Evolutionary conservation across 2,113 vertebrate genomes (phyloP).

Genomic region (Dasyornis broadbenti): DNA sequence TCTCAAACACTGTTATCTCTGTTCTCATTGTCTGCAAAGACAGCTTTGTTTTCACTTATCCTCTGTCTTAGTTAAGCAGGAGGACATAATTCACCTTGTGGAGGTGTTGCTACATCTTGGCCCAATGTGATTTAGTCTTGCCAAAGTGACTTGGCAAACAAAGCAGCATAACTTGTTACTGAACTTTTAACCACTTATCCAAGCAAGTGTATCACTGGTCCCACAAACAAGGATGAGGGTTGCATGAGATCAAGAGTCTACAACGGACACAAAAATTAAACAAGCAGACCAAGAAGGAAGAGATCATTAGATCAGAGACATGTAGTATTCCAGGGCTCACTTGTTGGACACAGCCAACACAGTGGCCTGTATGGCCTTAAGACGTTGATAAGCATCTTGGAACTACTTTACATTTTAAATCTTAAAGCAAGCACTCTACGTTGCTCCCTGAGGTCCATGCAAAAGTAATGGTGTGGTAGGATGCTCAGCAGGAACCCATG

Average conservation of each 20-base stretch:
- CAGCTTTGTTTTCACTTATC: neutral
- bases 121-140: neutral
- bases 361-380: neutral
- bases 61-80: neutral
- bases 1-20: neutral
- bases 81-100: neutral
- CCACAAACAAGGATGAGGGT: neutral
- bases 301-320: neutral
- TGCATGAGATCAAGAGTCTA: neutral
- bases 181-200: neutral
- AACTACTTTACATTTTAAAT: neutral
- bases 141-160: neutral
- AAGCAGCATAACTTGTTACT: neutral
- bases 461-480: neutral
- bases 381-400: neutral
- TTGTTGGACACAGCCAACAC: neutral
- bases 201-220: fast-evolving
- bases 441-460: neutral
- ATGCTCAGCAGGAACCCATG: neutral
- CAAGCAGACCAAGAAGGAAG: neutral
- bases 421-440: neutral
- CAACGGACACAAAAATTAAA: neutral
- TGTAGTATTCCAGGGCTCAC: neutral
- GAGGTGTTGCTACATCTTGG: neutral
- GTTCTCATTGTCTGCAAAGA: neutral